A percentile compares a stretch with the other conserved stretches of the same genome.
phyloP scores from a whole-genome alignment of 2,797 vertebrate genomes.

The Micropoecilia bifurca region DNA sequence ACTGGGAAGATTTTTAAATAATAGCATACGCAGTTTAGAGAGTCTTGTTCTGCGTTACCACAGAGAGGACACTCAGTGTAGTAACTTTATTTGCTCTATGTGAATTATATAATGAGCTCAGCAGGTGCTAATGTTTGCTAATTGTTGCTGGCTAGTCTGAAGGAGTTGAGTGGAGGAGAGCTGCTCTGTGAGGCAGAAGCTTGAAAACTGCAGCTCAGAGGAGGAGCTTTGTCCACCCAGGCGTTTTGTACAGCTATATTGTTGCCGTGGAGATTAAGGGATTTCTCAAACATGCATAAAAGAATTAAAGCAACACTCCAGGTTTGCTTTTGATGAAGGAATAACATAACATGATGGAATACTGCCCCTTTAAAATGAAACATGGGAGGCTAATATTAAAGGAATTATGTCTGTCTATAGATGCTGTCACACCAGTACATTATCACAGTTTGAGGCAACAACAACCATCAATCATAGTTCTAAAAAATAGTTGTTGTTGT shows the following conservation, averaged over 20 bases:
- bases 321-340: too few relatives aligned
- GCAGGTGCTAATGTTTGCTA: too few relatives aligned
- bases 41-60: background rate
- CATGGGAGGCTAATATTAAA: background rate
- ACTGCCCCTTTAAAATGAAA: background rate
- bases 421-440: background rate
- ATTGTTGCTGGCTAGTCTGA: too few relatives aligned
- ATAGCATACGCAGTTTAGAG: background rate
- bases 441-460: background rate
- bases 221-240: too few relatives aligned
- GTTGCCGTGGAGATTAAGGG: too few relatives aligned
- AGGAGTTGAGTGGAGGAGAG: too few relatives aligned
- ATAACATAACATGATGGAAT: too few relatives aligned
- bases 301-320: too few relatives aligned
- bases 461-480: background rate
- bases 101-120: background rate
- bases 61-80: background rate
- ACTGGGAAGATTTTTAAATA: conserved; percentile 19
- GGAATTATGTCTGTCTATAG: background rate
- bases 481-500: background rate
- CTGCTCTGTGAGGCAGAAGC: too few relatives aligned
- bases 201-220: too few relatives aligned
- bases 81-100: background rate
- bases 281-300: too few relatives aligned
- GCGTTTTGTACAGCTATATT: too few relatives aligned